Conservation (phyloP, 2,888 invertebrate species). For the Urechis unicinctus region DNA sequence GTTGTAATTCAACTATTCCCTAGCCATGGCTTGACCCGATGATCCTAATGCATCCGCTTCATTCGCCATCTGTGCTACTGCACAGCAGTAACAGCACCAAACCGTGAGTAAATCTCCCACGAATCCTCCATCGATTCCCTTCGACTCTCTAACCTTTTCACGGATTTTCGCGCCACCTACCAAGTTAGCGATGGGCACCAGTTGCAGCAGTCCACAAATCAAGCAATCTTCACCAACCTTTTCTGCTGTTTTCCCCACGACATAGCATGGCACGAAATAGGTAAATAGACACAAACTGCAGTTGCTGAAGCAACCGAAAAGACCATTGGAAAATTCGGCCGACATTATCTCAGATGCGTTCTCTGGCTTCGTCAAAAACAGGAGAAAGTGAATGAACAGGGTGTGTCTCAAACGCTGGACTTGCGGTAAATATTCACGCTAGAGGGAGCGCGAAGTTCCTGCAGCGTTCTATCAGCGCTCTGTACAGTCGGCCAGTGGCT, state of each 20-base stretch:
- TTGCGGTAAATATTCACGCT: too few relatives aligned
- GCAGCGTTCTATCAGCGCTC: too few relatives aligned
- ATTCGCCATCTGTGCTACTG: slow-evolving; percentile 34
- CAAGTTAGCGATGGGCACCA: slow-evolving; percentile 32
- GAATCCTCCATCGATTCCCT: slow-evolving; percentile 30
- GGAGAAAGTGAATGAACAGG: too few relatives aligned
- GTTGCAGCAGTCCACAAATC: slow-evolving; percentile 32
- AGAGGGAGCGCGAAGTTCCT: too few relatives aligned
- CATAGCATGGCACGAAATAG: slow-evolving; percentile 42
- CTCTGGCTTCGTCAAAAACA: too few relatives aligned
- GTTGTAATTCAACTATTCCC: too few relatives aligned
- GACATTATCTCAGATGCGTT: too few relatives aligned
- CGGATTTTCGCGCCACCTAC: slow-evolving; percentile 27
- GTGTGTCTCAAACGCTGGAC: too few relatives aligned
- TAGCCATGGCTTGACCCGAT: too few relatives aligned
- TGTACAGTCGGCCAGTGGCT: too few relatives aligned
- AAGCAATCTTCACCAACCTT: slow-evolving; percentile 40
- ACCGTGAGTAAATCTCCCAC: slow-evolving; percentile 29
- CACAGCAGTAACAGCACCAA: slow-evolving; percentile 33
- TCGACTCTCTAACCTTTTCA: slow-evolving; percentile 35
- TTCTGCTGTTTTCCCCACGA: slow-evolving; percentile 44
- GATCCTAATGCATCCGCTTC: slow-evolving; percentile 22
- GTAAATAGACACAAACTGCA: slow-evolving; percentile 37
- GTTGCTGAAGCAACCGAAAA: slow-evolving; percentile 46
- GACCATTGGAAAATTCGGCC: too few relatives aligned